Percentiles rank a stretch among this genome's conserved stretches.
These are phyloP conservation scores for Smittia aterrima DNA, from an alignment of 2,888 invertebrate genomes.

Conservation along the genomic window DNA sequence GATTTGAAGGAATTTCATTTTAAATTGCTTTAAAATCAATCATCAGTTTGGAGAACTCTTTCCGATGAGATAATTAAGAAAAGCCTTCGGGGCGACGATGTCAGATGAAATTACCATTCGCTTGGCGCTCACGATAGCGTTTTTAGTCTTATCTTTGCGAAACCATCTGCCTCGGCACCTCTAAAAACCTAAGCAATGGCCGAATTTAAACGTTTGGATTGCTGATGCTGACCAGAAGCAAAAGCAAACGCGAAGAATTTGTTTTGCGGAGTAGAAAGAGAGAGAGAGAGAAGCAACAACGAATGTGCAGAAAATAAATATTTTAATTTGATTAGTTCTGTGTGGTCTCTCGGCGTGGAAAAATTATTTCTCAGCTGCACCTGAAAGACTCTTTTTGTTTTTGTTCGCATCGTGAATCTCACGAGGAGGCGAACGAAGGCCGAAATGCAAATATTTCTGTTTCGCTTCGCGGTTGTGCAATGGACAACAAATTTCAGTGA, in stretches of 20 bases:
- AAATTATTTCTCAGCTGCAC: not conserved
- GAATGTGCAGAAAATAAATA: slow-evolving; percentile 17
- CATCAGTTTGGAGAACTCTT: not conserved
- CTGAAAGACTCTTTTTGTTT: not conserved
- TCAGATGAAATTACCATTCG: not conserved
- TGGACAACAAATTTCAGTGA: slow-evolving; percentile 4
- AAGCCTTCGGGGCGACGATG: not conserved
- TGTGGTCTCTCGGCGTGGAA: slow-evolving; percentile 4
- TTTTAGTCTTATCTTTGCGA: not conserved
- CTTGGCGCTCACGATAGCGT: not conserved
- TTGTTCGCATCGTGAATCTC: not conserved
- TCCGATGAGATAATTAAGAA: not conserved
- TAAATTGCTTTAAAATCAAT: not conserved
- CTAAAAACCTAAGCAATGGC: not conserved
- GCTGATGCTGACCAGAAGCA: not conserved
- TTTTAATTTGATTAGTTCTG: slow-evolving; percentile 36
- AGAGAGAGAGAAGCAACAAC: not conserved
- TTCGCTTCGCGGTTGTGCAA: not conserved
- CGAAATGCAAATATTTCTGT: slow-evolving; percentile 17
- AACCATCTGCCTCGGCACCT: slow-evolving; percentile 6
- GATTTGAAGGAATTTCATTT: not conserved
- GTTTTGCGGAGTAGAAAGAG: not conserved
- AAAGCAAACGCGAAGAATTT: not conserved
- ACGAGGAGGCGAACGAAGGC: not conserved
- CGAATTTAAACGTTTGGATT: not conserved